phyloP scores from a whole-genome alignment of 1,140 invertebrate genomes.

The Halesus radiatus region DNA sequence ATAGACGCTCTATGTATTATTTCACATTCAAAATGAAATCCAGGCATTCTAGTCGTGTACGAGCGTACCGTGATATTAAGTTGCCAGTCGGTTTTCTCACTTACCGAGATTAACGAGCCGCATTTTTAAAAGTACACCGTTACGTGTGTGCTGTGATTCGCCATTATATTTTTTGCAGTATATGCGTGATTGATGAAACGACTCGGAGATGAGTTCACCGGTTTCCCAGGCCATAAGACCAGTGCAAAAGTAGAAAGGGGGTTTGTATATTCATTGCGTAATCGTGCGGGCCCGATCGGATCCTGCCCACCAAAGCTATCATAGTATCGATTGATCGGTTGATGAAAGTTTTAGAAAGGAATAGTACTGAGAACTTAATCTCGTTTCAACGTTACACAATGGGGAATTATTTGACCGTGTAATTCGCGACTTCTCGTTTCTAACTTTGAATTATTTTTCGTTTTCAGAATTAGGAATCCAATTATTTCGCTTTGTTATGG shows the following conservation, averaged over 20 bases:
- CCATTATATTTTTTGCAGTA: conserved; percentile 10
- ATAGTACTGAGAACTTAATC: not conserved
- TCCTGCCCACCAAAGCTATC: not conserved
- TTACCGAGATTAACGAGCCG: not conserved
- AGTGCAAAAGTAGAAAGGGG: not conserved
- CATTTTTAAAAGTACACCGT: not conserved
- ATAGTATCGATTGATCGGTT: not conserved
- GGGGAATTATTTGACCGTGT: not conserved
- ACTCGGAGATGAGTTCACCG: conserved; percentile 3
- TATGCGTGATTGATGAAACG: conserved; percentile 26
- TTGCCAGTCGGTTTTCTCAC: too few species aligned
- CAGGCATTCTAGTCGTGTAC: too few species aligned
- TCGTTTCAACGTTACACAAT: not conserved
- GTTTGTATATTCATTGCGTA: not conserved
- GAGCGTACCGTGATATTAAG: too few species aligned
- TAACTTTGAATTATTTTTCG: not conserved
- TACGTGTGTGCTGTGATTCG: conserved; percentile 2
- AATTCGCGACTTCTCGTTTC: not conserved
- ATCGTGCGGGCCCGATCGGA: not conserved
- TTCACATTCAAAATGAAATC: too few species aligned
- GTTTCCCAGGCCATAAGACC: not conserved
- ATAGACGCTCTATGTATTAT: too few species aligned
- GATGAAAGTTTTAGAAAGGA: conserved; percentile 27
- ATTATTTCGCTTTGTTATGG: not conserved
- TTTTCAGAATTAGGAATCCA: not conserved